A percentile compares a stretch with the other conserved stretches of the same genome.
phyloP scores from a whole-genome alignment of 2,888 invertebrate species.

The Ormyrus thymus region DNA sequence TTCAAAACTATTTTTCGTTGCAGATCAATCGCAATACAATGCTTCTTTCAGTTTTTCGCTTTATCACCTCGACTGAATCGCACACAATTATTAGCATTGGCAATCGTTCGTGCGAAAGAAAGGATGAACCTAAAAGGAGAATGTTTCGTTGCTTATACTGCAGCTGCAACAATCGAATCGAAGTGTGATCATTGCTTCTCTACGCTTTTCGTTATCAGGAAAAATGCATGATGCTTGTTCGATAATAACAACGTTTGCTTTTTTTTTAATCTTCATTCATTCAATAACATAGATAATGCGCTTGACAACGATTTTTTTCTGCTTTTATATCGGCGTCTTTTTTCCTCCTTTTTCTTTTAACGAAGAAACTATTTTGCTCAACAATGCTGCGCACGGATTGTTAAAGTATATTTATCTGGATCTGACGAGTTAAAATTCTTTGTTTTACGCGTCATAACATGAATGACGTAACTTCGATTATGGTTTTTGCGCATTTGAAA shows the following conservation, averaged over 20 bases:
- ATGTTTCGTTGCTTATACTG: too few relatives aligned
- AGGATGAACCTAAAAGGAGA: too few relatives aligned
- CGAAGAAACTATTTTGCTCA: slow-evolving; percentile 14
- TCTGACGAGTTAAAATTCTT: not conserved
- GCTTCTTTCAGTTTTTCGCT: too few relatives aligned
- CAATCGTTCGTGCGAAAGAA: too few relatives aligned
- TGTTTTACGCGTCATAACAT: too few relatives aligned
- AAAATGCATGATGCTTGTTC: slow-evolving; percentile 11
- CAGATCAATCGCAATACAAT: too few relatives aligned
- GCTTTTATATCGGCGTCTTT: not conserved
- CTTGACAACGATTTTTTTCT: slow-evolving; percentile 49
- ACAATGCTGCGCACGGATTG: slow-evolving; percentile 7
- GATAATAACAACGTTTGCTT: slow-evolving; percentile 14
- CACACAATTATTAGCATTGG: too few relatives aligned
- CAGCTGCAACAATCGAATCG: slow-evolving; percentile 9
- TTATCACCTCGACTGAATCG: too few relatives aligned
- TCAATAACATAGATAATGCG: slow-evolving; percentile 46
- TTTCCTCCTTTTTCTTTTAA: slow-evolving; percentile 23
- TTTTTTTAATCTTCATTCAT: slow-evolving; percentile 24
- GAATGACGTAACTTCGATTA: not conserved
- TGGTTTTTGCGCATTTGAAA: not conserved
- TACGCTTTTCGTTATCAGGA: not conserved
- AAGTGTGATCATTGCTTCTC: not conserved
- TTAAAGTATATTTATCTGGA: not conserved
- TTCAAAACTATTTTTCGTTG: too few relatives aligned